A percentile compares a stretch with the other conserved stretches of the same genome.
Conservation (phyloP, 1,140 invertebrate species). For the Mizuhopecten yessoensis region DNA sequence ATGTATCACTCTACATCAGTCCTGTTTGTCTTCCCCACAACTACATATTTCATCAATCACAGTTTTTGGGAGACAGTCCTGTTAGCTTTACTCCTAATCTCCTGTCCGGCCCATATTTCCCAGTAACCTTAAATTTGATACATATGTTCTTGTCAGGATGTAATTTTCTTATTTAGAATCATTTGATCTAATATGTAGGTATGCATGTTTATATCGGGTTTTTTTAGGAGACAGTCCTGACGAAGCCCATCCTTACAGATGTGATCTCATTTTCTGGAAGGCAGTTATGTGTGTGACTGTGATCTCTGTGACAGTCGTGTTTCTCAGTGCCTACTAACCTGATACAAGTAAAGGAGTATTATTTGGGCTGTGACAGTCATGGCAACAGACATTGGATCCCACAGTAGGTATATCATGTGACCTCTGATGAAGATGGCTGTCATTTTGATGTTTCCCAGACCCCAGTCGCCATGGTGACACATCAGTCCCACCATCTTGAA, state of each 20-base stretch:
- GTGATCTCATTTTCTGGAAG: neutral
- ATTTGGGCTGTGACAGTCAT: constrained; percentile 37
- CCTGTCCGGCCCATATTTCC: neutral
- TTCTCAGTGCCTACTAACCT: neutral
- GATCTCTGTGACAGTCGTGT: neutral
- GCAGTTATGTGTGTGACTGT: neutral
- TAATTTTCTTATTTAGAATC: neutral
- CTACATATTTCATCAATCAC: constrained; percentile 6
- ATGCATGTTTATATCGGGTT: neutral
- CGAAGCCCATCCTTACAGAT: neutral
- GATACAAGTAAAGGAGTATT: neutral
- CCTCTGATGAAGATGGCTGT: neutral
- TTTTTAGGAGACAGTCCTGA: neutral
- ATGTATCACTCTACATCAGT: neutral
- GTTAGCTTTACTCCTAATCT: neutral
- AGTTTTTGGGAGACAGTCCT: neutral
- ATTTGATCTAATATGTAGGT: neutral
- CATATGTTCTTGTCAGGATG: neutral
- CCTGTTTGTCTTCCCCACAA: neutral
- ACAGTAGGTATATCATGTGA: constrained; percentile 38
- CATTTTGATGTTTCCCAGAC: constrained; percentile 29
- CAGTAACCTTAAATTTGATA: neutral
- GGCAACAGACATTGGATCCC: neutral
- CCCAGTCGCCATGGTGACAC: constrained; percentile 11
- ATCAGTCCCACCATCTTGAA: constrained; percentile 16